Evolutionary conservation across 2,888 invertebrate genomes (phyloP).

Genomic region (Phengaris alcon): DNA sequence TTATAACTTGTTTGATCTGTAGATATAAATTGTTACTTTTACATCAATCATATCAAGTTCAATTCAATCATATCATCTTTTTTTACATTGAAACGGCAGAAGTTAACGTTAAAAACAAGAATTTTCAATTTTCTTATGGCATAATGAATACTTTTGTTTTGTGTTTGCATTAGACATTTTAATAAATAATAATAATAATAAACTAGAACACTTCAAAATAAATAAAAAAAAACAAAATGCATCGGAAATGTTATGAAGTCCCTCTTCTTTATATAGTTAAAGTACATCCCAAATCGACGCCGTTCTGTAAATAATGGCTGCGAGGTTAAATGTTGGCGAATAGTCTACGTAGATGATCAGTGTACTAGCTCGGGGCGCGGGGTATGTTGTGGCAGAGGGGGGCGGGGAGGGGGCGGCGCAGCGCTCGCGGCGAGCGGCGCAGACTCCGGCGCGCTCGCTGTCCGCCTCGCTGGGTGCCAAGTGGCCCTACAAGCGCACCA

Average conservation of each 20-base stretch:
- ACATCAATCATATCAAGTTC: constrained; percentile 30
- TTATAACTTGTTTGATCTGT: constrained; percentile 19
- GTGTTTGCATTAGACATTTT: not conserved
- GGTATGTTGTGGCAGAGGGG: constrained; percentile 87
- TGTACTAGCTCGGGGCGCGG: constrained; percentile 28
- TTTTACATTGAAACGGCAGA: constrained; percentile 1
- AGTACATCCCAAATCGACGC: not conserved
- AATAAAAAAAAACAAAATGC: not conserved
- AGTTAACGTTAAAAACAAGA: not conserved
- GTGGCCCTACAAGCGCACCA: constrained; percentile 96
- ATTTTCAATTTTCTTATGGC: not conserved
- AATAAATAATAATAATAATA: not conserved
- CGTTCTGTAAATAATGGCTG: constrained; percentile 28
- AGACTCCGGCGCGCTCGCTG: constrained; percentile 83
- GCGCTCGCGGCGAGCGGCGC: constrained; percentile 92
- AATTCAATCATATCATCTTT: constrained; percentile 22
- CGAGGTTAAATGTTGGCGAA: constrained; percentile 8
- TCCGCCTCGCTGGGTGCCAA: constrained; percentile 94
- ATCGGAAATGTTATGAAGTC: not conserved
- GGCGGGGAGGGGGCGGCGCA: constrained; percentile 91
- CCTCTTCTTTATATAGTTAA: not conserved
- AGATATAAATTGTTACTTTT: constrained; percentile 27
- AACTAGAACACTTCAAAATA: not conserved
- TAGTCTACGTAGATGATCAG: constrained; percentile 25
- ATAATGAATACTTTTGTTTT: constrained; percentile 1